A percentile compares a stretch with the other conserved stretches of the same genome.
Conservation (phyloP, 2,888 invertebrate species). For the Toxonevra muliebris region DNA sequence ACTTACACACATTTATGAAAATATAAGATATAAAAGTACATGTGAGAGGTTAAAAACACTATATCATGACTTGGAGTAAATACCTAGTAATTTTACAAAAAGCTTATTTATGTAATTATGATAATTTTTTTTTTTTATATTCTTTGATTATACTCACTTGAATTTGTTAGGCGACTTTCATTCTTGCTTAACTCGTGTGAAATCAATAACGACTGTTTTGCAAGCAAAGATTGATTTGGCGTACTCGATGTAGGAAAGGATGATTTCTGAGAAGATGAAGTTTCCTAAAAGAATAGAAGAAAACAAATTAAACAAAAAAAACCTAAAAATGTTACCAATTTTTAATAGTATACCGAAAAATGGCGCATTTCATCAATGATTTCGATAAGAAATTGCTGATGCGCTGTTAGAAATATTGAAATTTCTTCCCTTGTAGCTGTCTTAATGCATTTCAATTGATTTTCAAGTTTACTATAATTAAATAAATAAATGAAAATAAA, state of each 20-base stretch:
- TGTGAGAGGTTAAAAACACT: no score
- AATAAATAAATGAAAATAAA: neutral
- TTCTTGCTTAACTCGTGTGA: constrained; percentile 34
- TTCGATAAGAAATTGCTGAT: constrained; percentile 56
- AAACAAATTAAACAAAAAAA: neutral
- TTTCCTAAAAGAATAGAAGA: constrained; percentile 22
- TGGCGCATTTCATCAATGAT: constrained; percentile 61
- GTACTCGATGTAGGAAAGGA: constrained; percentile 57
- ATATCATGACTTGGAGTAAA: no score
- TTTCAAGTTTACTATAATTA: constrained; percentile 54
- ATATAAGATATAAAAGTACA: no score
- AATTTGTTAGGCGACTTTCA: constrained; percentile 52
- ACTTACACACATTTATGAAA: no score
- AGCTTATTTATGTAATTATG: no score
- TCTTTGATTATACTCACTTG: constrained; percentile 45
- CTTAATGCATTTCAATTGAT: constrained; percentile 50
- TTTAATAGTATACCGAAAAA: constrained; percentile 59
- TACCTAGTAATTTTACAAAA: no score
- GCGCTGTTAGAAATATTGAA: constrained; percentile 55
- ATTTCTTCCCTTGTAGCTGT: constrained; percentile 54
- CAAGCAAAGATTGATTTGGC: constrained; percentile 51
- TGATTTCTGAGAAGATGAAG: constrained; percentile 37
- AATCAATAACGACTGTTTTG: constrained; percentile 10
- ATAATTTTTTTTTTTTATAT: no score
- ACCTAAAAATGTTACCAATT: neutral